These are phyloP conservation scores for Eufriesea mexicana DNA, from an alignment of 1,140 invertebrate genomes.

Conservation along the genomic window DNA sequence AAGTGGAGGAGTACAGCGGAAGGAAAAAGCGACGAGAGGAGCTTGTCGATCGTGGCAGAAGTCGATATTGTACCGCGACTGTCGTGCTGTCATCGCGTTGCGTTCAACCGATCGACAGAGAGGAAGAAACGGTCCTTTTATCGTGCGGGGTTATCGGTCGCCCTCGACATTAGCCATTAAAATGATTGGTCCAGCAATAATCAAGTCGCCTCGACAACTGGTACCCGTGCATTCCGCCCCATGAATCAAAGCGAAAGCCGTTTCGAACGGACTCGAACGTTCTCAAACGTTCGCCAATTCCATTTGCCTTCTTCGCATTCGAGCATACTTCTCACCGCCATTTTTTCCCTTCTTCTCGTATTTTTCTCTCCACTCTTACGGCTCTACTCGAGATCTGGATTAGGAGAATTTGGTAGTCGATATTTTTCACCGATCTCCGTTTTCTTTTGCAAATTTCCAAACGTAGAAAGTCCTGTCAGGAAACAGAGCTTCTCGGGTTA, in stretches of 20 bases:
- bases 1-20: not conserved
- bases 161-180: slow-evolving; percentile 69
- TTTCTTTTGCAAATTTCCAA: too few relatives aligned
- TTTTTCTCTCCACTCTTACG: too few relatives aligned
- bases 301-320: slow-evolving; percentile 3
- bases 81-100: slow-evolving; percentile 11
- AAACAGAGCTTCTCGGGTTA: too few relatives aligned
- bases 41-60: not conserved
- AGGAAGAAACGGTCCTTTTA: slow-evolving; percentile 61
- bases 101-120: slow-evolving; percentile 36
- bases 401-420: too few relatives aligned
- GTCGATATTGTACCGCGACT: slow-evolving; percentile 5
- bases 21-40: not conserved
- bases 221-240: slow-evolving; percentile 54
- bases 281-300: not conserved
- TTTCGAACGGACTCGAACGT: slow-evolving; percentile 36
- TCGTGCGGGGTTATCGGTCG: slow-evolving; percentile 69
- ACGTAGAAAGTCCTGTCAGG: too few relatives aligned
- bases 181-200: slow-evolving; percentile 66
- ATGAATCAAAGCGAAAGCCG: slow-evolving; percentile 57
- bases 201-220: slow-evolving; percentile 57
- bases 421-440: too few relatives aligned
- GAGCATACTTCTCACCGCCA: not conserved
- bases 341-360: too few relatives aligned
- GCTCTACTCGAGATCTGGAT: too few relatives aligned